Evolutionary conservation across 2,888 invertebrate species (phyloP), one percentile per base, ranked within the genome.

Genomic region (Sisyra nigra): DNA sequence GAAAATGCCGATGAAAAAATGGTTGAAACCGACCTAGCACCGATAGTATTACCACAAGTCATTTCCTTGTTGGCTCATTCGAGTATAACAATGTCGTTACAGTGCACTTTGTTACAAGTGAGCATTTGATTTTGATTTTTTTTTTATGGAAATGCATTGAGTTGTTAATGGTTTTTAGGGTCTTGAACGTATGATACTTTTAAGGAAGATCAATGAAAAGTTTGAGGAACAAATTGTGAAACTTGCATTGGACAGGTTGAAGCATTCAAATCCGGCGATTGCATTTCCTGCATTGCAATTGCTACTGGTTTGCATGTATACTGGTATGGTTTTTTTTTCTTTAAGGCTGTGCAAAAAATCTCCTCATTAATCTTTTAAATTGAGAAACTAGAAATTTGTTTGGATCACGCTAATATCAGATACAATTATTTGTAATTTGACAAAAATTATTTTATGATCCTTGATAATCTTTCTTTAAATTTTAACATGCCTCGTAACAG

Each of bases 281-380:
- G 75, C 81, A 40, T 64, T 85, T 50, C 74, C 80, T 47, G 80
- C 81, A 10, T 62, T 82, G 48, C 82, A 83, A 56, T 65, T 87
- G 44, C 69, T 86, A 51, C 64, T 85, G 48, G 78, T 80, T 36
- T 82, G 83, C 57, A 81, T 86, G 72, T 87, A 87, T 62, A 76
- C 78, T 52, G 69, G 73, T 72, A 59, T 63, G 64, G 60, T 32
- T 24, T 9, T 18, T 24, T 36, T 18, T 10, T 38, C 10, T 11
- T 40, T 18, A 10, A 39, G 33, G 14, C 8, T 4, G 15, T 7
- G 5, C 13, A 42, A 11, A 42, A n/a, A n/a, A n/a, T n/a, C n/a
- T n/a, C 8, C 36, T 41, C 14, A n/a, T 13, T 18, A n/a, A n/a
- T 18, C 10, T 8, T 40, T 40, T 30, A 31, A n/a, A 40, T 3